Conservation (phyloP, 2,797 vertebrate species). For the Parotocinclus haroldoi region DNA sequence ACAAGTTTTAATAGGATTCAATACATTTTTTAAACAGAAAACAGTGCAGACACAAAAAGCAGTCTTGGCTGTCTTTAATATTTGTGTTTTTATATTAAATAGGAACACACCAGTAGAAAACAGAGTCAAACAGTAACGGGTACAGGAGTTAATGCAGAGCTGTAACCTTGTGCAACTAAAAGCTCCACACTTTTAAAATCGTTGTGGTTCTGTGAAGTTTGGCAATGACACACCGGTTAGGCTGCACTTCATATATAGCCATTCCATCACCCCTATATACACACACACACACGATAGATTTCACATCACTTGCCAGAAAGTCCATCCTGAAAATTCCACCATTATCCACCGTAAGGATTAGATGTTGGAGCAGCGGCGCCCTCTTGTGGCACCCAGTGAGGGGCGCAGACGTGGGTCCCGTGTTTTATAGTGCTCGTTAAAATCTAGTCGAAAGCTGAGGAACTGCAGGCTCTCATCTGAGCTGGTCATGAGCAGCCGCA, state of each 20-base stretch:
- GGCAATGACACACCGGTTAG: slow-evolving; percentile 50
- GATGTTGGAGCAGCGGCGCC: slow-evolving; percentile 80
- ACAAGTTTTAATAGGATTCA: no score
- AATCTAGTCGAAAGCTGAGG: slow-evolving; percentile 96
- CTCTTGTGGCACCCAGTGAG: slow-evolving; percentile 81
- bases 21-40: no score
- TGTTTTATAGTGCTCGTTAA: slow-evolving; percentile 95
- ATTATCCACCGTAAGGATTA: slow-evolving; percentile 57
- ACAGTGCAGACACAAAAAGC: not conserved
- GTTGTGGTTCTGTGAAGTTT: slow-evolving; percentile 51
- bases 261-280: slow-evolving; percentile 44
- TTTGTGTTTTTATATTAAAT: slow-evolving; percentile 13
- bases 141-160: slow-evolving; percentile 11
- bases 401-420: slow-evolving; percentile 86
- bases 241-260: slow-evolving; percentile 39
- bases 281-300: no score
- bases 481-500: slow-evolving; percentile 88
- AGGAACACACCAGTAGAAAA: slow-evolving; percentile 24
- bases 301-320: slow-evolving; percentile 11
- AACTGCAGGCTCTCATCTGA: slow-evolving; percentile 92
- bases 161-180: slow-evolving; percentile 37
- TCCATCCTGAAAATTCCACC: not conserved
- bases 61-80: slow-evolving; percentile 28
- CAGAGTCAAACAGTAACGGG: slow-evolving; percentile 18
- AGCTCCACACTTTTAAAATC: slow-evolving; percentile 27